These are phyloP conservation scores for Tragelaphus strepsiceros DNA, from an alignment of 2,113 vertebrate genomes.

Conservation along the genomic window DNA sequence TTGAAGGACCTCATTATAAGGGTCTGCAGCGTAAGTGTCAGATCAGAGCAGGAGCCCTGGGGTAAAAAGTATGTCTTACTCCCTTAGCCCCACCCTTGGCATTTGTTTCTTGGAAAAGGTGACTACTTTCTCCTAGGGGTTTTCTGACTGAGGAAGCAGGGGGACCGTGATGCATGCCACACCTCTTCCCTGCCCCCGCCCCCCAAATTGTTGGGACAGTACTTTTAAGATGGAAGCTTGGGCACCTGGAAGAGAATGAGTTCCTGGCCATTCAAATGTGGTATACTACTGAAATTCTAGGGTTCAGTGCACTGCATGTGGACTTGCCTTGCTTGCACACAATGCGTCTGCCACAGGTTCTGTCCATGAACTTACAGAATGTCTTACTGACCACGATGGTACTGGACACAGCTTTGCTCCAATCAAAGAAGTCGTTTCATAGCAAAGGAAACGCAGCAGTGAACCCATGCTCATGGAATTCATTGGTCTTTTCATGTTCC, in stretches of 20 bases:
- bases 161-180: background rate
- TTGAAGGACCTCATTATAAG: background rate
- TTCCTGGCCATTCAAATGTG: background rate
- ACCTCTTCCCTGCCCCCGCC: fast-evolving
- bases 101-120: background rate
- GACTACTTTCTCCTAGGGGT: background rate
- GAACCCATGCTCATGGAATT: background rate
- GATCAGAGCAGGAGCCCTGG: background rate
- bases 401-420: background rate
- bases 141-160: background rate
- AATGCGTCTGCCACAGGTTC: background rate
- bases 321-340: background rate
- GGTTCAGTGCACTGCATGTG: background rate
- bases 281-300: background rate
- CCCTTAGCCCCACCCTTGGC: too few species aligned
- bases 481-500: background rate
- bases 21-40: background rate
- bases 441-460: background rate
- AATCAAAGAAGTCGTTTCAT: background rate
- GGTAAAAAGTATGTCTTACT: background rate
- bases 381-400: too few species aligned
- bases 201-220: background rate
- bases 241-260: background rate
- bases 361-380: background rate
- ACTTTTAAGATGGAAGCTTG: background rate